phyloP scores from a whole-genome alignment of 2,113 vertebrate species.

The Tragelaphus imberbis region DNA sequence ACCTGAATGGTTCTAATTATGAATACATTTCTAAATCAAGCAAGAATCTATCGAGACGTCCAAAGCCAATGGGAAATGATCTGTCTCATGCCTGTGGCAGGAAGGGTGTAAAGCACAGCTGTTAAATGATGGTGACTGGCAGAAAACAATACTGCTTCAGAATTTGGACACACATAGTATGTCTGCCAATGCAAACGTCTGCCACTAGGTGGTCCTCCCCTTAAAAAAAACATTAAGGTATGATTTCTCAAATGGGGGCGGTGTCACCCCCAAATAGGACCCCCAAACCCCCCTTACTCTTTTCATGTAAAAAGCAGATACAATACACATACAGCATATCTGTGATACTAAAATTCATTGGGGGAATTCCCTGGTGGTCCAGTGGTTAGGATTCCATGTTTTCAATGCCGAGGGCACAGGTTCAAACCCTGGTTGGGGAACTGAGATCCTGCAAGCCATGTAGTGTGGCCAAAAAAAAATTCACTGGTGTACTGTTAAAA shows the following conservation, averaged over 20 bases:
- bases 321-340: not conserved
- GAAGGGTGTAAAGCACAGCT: not conserved
- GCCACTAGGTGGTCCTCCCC: not conserved
- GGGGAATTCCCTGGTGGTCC: not conserved
- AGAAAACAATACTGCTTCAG: not conserved
- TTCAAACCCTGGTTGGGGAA: not conserved
- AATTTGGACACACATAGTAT: not conserved
- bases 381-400: not conserved
- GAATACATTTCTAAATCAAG: not conserved
- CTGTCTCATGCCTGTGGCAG: not conserved
- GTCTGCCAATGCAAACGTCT: not conserved
- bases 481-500: not conserved
- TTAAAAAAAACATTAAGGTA: not conserved
- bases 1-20: not conserved
- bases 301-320: not conserved
- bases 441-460: not conserved
- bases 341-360: constrained; percentile 41
- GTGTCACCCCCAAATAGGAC: not conserved
- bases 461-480: not conserved
- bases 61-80: not conserved
- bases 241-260: not conserved
- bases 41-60: not conserved
- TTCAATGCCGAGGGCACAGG: not conserved
- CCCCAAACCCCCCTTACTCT: not conserved
- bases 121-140: not conserved